A percentile compares a stretch with the other conserved stretches of the same genome.
These are phyloP conservation scores for Trachurus trachurus DNA, from an alignment of 2,797 vertebrate species.

Conservation along the genomic window DNA sequence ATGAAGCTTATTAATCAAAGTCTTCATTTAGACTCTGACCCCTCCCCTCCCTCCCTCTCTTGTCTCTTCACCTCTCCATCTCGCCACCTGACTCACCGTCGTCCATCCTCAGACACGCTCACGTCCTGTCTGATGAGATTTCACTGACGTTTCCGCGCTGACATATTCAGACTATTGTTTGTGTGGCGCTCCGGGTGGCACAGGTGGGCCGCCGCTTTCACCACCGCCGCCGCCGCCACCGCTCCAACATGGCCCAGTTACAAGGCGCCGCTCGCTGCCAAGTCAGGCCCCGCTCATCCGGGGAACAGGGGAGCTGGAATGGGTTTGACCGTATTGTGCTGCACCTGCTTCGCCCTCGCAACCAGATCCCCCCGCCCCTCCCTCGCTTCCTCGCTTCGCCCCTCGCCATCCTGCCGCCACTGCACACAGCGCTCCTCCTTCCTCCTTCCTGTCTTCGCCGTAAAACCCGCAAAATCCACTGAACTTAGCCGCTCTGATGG, in stretches of 20 bases:
- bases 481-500: slow-evolving; percentile 82
- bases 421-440: slow-evolving; percentile 45
- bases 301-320: slow-evolving; percentile 72
- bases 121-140: slow-evolving; percentile 60
- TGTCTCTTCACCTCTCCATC: slow-evolving; percentile 60
- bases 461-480: slow-evolving; percentile 86
- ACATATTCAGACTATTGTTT: slow-evolving; percentile 71
- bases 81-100: slow-evolving; percentile 63
- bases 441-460: slow-evolving; percentile 39
- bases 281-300: slow-evolving; percentile 62
- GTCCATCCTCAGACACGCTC: slow-evolving; percentile 50
- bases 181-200: slow-evolving; percentile 48
- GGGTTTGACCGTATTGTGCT: slow-evolving; percentile 79
- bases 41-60: neutral
- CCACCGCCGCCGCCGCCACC: too few relatives aligned
- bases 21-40: slow-evolving; percentile 48
- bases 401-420: slow-evolving; percentile 51
- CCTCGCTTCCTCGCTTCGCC: slow-evolving; percentile 23
- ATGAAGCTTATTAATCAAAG: slow-evolving; percentile 63
- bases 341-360: slow-evolving; percentile 78
- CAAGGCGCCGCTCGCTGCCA: slow-evolving; percentile 65
- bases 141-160: slow-evolving; percentile 58
- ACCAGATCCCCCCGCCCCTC: slow-evolving; percentile 32
- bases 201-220: slow-evolving; percentile 60
- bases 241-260: slow-evolving; percentile 65